Conservation (phyloP, 2,888 invertebrate species). For the Drosophila suboccidentalis region DNA sequence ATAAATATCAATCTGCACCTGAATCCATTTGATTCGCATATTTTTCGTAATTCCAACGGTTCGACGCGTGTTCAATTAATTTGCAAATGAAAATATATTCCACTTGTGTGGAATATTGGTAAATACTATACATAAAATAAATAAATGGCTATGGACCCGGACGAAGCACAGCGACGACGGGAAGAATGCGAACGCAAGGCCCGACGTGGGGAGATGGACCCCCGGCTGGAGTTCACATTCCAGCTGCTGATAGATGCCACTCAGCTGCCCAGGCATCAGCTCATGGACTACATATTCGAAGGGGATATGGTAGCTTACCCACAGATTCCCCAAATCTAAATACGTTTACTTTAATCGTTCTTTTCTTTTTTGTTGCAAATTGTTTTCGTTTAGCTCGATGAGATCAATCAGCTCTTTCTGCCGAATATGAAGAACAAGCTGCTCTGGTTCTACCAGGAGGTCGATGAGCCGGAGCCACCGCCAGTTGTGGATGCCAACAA, state of each 20-base stretch:
- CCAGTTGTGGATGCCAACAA: slow-evolving; percentile 85
- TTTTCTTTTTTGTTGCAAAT: not conserved
- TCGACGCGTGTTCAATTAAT: slow-evolving; percentile 30
- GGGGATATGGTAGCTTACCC: slow-evolving; percentile 91
- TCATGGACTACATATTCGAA: slow-evolving; percentile 96
- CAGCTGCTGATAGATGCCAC: slow-evolving; percentile 95
- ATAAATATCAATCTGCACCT: slow-evolving; percentile 44
- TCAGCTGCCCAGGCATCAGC: slow-evolving; percentile 92
- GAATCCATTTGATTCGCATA: slow-evolving; percentile 38
- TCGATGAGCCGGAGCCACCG: slow-evolving; percentile 89
- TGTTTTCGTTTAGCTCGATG: slow-evolving; percentile 89
- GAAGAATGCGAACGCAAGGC: slow-evolving; percentile 97
- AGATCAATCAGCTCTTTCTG: slow-evolving; percentile 94
- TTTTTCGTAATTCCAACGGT: slow-evolving; percentile 59
- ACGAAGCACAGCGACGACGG: slow-evolving; percentile 89
- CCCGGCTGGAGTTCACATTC: slow-evolving; percentile 95
- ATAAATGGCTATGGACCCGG: slow-evolving; percentile 78
- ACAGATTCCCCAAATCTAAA: not conserved
- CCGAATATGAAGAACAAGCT: slow-evolving; percentile 94
- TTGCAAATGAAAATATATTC: slow-evolving; percentile 22
- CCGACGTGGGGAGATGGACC: slow-evolving; percentile 96
- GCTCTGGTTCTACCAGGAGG: slow-evolving; percentile 95
- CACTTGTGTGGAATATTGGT: slow-evolving; percentile 37
- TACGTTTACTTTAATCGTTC: not conserved
- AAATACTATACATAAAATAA: slow-evolving; percentile 18